A percentile compares a stretch with the other conserved stretches of the same genome.
These are phyloP conservation scores for Chamaedrilus cognettii DNA, from an alignment of 2,888 invertebrate species.

Conservation along the genomic window DNA sequence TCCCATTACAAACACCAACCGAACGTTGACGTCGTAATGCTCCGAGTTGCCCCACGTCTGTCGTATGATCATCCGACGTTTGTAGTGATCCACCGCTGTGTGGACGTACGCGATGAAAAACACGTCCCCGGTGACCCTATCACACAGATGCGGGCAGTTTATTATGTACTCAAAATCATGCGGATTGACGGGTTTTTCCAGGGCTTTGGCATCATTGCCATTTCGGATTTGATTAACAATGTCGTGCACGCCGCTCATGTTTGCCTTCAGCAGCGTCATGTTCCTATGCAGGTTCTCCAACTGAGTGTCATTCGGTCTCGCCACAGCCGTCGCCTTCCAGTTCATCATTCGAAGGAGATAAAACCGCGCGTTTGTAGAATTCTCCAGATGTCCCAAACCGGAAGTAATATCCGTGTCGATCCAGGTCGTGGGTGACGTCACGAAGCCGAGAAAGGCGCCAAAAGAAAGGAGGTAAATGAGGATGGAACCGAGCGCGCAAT, in stretches of 20 bases:
- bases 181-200: conserved; percentile 39
- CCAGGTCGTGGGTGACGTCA: neutral
- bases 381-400: neutral
- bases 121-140: conserved; percentile 31
- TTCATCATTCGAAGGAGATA: neutral
- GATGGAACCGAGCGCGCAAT: neutral
- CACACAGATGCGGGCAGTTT: conserved; percentile 8
- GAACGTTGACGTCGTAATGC: conserved; percentile 43
- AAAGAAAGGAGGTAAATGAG: conserved; percentile 7
- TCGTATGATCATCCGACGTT: conserved; percentile 53
- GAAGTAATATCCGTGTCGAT: neutral
- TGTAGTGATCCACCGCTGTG: conserved; percentile 52
- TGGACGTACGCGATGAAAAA: conserved; percentile 55
- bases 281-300: conserved; percentile 5
- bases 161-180: conserved; percentile 45
- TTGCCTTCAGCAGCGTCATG: conserved; percentile 22
- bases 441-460: conserved; percentile 9
- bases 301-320: conserved; percentile 5
- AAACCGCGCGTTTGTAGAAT: neutral
- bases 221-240: conserved; percentile 19
- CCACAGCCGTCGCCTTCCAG: neutral
- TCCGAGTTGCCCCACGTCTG: conserved; percentile 54
- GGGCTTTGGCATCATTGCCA: neutral
- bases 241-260: conserved; percentile 21
- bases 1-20: conserved; percentile 49